Conservation (phyloP, 2,113 vertebrate genomes). For the Indicator indicator region DNA sequence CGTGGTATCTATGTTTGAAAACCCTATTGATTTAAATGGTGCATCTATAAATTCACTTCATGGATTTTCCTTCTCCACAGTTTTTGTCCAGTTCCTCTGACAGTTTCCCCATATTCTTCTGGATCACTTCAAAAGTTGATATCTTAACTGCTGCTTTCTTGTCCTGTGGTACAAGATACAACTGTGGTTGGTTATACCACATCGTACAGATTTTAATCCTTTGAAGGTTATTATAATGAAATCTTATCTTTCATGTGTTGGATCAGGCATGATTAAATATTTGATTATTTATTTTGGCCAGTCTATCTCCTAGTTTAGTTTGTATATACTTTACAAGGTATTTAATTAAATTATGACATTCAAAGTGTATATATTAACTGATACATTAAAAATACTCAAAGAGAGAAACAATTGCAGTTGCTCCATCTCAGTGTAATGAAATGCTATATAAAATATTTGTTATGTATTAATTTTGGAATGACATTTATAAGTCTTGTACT, state of each 20-base stretch:
- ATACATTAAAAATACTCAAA: background rate
- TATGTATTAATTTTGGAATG: background rate
- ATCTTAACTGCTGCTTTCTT: background rate
- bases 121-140: background rate
- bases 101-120: background rate
- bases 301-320: background rate
- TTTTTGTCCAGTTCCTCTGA: background rate
- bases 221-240: background rate
- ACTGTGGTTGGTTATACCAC: background rate
- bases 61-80: accelerated
- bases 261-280: background rate
- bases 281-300: slow-evolving; percentile 16
- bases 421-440: background rate
- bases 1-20: background rate
- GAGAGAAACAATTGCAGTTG: background rate
- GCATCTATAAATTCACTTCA: background rate
- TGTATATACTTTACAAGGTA: background rate
- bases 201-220: background rate
- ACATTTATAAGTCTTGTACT: background rate
- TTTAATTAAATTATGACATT: background rate
- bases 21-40: background rate
- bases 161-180: background rate
- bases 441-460: background rate
- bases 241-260: background rate
- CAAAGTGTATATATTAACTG: background rate